Evolutionary conservation across 1,140 invertebrate species (phyloP).

Genomic region (Laodelphax striatellus): DNA sequence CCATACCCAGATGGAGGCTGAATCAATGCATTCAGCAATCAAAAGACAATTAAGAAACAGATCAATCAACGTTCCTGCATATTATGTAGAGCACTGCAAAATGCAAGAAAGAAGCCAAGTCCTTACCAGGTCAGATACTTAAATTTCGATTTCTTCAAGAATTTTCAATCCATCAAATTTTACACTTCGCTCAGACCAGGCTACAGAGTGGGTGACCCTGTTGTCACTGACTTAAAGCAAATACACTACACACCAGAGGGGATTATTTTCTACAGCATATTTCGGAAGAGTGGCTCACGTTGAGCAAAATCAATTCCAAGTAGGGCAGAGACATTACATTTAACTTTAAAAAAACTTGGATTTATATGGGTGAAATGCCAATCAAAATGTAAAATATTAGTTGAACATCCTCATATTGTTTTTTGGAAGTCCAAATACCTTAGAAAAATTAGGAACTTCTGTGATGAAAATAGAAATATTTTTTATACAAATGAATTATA

Average conservation of each 20-base stretch:
- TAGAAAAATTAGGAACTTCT: too few relatives aligned
- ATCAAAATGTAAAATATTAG: too few relatives aligned
- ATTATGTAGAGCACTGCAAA: slow-evolving; percentile 9
- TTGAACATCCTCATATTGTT: too few relatives aligned
- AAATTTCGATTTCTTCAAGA: slow-evolving; percentile 11
- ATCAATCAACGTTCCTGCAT: slow-evolving; percentile 17
- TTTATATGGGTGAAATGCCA: too few relatives aligned
- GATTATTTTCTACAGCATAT: slow-evolving; percentile 14
- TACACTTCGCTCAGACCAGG: slow-evolving; percentile 12
- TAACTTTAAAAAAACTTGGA: too few relatives aligned
- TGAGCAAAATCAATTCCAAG: not conserved
- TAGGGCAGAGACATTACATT: too few relatives aligned
- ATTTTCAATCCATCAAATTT: slow-evolving; percentile 10
- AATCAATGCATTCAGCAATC: slow-evolving; percentile 28
- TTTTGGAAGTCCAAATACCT: too few relatives aligned
- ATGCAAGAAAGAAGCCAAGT: slow-evolving; percentile 9
- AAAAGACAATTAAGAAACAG: slow-evolving; percentile 9
- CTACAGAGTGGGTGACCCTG: slow-evolving; percentile 8
- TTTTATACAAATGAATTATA: too few relatives aligned
- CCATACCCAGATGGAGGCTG: slow-evolving; percentile 33
- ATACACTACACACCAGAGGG: slow-evolving; percentile 17
- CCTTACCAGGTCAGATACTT: slow-evolving; percentile 15
- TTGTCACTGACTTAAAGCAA: slow-evolving; percentile 11
- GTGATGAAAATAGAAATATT: too few relatives aligned
- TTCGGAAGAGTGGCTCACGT: slow-evolving; percentile 2